Conservation (phyloP, 2,113 vertebrate genomes). For the Microcebus murinus region DNA sequence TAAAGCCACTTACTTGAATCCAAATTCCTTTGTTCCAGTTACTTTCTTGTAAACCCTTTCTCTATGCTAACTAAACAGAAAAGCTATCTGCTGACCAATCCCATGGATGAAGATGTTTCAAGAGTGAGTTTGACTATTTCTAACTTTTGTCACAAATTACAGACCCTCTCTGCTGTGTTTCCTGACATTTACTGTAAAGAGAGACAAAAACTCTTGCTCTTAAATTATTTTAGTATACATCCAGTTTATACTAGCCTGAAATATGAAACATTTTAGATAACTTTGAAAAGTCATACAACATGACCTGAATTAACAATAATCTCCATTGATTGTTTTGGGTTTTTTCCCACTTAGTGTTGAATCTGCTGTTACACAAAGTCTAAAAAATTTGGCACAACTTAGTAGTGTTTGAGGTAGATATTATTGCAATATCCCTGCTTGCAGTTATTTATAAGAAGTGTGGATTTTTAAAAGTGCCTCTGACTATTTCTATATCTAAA, state of each 20-base stretch:
- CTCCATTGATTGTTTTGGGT: background rate
- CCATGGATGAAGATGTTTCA: background rate
- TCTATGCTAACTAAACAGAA: background rate
- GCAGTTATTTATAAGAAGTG: background rate
- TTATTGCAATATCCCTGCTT: background rate
- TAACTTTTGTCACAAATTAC: conserved; percentile 13
- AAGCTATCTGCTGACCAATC: background rate
- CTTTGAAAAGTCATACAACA: background rate
- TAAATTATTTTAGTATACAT: background rate
- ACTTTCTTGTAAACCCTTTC: background rate
- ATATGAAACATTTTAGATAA: background rate
- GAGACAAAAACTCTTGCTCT: background rate
- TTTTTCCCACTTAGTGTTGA: background rate
- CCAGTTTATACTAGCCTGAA: background rate
- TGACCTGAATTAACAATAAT: background rate
- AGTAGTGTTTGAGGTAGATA: background rate
- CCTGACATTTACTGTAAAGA: background rate
- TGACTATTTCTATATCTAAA: background rate
- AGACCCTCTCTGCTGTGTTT: background rate
- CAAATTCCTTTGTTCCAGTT: conserved; percentile 1
- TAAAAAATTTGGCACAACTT: background rate
- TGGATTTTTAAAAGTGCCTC: background rate
- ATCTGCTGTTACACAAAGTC: background rate
- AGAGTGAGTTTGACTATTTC: background rate
- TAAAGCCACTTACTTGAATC: background rate